These are phyloP conservation scores for Microcaecilia unicolor DNA, from an alignment of 2,797 vertebrate genomes.

Conservation along the genomic window DNA sequence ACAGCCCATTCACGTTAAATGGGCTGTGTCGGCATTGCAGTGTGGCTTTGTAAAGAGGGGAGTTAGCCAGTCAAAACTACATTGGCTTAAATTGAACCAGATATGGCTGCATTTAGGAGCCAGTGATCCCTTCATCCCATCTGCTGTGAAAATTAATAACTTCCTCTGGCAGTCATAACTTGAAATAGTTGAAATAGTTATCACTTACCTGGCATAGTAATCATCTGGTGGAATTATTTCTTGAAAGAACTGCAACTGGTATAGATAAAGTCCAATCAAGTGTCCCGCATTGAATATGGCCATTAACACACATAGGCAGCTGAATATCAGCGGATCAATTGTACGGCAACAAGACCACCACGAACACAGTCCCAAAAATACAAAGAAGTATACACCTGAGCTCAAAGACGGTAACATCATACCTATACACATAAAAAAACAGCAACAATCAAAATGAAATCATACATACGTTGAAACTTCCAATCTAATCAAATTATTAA, in stretches of 20 bases:
- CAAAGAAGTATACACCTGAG: conserved; percentile 89
- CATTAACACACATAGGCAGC: conserved; percentile 95
- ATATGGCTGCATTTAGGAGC: too few relatives aligned
- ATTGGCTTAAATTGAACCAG: too few relatives aligned
- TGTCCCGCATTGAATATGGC: conserved; percentile 93
- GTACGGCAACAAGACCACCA: conserved; percentile 96
- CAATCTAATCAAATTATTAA: too few relatives aligned
- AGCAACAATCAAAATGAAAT: conserved; percentile 3
- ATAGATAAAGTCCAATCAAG: conserved; percentile 87
- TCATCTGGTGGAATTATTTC: conserved; percentile 72
- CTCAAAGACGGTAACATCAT: conserved; percentile 93
- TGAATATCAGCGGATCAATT: conserved; percentile 91
- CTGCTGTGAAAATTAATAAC: too few relatives aligned
- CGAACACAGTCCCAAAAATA: conserved; percentile 90
- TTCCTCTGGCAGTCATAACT: too few relatives aligned
- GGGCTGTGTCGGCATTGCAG: too few relatives aligned
- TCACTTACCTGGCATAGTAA: conserved; percentile 77
- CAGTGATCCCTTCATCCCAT: too few relatives aligned
- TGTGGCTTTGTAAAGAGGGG: too few relatives aligned
- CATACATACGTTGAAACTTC: too few relatives aligned
- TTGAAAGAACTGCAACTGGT: conserved; percentile 96
- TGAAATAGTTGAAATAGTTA: not conserved
- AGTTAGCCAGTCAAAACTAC: too few relatives aligned
- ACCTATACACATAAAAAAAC: conserved; percentile 54
- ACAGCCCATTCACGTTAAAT: too few relatives aligned